A percentile compares a stretch with the other conserved stretches of the same genome.
Evolutionary conservation across 2,888 invertebrate genomes (phyloP).

Genomic region (Agrotis clavis): DNA sequence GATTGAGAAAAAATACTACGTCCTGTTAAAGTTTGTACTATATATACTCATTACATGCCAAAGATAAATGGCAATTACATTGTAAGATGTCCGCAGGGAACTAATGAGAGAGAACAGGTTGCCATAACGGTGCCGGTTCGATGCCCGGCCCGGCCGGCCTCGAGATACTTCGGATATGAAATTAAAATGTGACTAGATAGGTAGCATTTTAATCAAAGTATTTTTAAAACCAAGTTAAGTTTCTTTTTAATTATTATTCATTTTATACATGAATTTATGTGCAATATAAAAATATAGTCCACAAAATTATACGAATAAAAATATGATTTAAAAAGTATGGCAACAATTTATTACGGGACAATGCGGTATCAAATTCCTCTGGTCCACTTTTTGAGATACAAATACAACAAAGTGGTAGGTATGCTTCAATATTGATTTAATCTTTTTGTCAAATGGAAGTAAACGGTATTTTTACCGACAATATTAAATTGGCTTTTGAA

Average conservation of each 20-base stretch:
- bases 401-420: slow-evolving; percentile 5
- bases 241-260: too few relatives aligned
- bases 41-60: slow-evolving; percentile 42
- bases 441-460: background rate
- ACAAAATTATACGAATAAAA: too few relatives aligned
- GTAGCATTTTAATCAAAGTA: background rate
- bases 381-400: too few relatives aligned
- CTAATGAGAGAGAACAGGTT: slow-evolving; percentile 72
- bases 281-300: too few relatives aligned
- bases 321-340: too few relatives aligned
- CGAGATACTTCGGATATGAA: slow-evolving; percentile 54
- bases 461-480: background rate
- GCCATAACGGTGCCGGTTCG: slow-evolving; percentile 73
- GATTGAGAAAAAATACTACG: slow-evolving; percentile 46
- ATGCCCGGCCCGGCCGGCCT: slow-evolving; percentile 66
- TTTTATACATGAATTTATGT: too few relatives aligned
- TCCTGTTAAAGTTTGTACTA: slow-evolving; percentile 37
- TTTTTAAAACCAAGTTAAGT: background rate
- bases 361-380: too few relatives aligned
- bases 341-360: too few relatives aligned
- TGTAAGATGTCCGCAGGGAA: slow-evolving; percentile 59
- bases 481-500: background rate
- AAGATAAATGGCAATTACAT: slow-evolving; percentile 60
- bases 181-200: slow-evolving; percentile 55
- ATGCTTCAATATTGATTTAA: slow-evolving; percentile 4